Base-by-base conservation (phyloP, 2,113 vertebrate genomes). In the Benitochromis conjunctus region DNA sequence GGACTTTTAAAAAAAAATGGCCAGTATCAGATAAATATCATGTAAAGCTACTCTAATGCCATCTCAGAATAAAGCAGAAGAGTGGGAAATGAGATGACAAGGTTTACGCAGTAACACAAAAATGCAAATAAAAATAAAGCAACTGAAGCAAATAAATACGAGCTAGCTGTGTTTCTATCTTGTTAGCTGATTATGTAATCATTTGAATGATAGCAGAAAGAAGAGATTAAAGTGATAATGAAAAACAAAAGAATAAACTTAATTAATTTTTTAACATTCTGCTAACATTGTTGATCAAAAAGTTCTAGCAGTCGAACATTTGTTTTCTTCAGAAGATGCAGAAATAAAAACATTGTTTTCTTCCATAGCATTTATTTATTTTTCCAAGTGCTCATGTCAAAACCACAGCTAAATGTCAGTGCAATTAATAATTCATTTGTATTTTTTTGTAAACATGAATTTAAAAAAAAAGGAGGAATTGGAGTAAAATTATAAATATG, bases 261-360 rank as follows among this genome's bases (percentile, higher is more conserved):
- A 16, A 51, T 74, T 19, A 7, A 19, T 74, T 46, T 74, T 74
- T 29, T 31, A 0, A 51, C 0, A 0, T 31, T 74, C 19, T 74
- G 24, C 43, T 51, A 0, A 76, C 51, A 18, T 19, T 76, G 4
- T 29, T 74, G 43, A 74, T 74, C 16, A 74, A 51, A 74, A 51
- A 51, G 43, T 51, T 76, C 4, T 31, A 0, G 3, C 19, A 26
- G 69, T 3, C 12, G 24, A 51, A 48, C 0, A 6, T 1, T 5
- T 19, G 41, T 51, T 43, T 48, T 74, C 0, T 51, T 74, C 24
- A 51, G 24, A 19, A 74, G 43, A 76, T 76, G 43, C 69, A 76
- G 9, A 51, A 76, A 76, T 12, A 31, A 51, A 24, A 51, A 76
- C 26, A 8, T 48, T 26, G 26, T 51, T 76, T 76, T 76, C 46